Percentiles rank a stretch among this genome's conserved stretches.
phyloP scores from a whole-genome alignment of 2,113 vertebrate genomes.

The Phalacrocorax carbo region DNA sequence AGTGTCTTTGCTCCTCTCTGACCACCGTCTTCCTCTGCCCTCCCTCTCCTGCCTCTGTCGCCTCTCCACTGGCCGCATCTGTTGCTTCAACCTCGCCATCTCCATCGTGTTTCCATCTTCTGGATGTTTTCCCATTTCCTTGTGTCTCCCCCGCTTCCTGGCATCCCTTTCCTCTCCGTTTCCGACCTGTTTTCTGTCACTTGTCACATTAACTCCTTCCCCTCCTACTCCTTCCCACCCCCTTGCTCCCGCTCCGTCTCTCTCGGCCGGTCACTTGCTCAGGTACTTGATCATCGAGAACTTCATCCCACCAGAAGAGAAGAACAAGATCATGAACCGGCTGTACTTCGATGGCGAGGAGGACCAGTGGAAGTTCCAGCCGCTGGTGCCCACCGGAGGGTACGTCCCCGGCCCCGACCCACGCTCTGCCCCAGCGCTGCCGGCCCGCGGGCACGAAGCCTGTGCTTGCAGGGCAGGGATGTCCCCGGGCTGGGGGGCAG shows the following conservation, averaged over 20 bases:
- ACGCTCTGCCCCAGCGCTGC: background rate
- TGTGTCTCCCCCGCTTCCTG: background rate
- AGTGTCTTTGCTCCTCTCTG: background rate
- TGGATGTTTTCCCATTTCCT: background rate
- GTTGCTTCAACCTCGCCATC: background rate
- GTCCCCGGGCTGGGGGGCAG: background rate
- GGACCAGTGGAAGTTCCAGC: slow-evolving; percentile 93
- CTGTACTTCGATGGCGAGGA: slow-evolving; percentile 91
- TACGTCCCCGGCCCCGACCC: accelerated
- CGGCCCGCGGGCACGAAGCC: background rate
- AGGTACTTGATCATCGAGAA: slow-evolving; percentile 97
- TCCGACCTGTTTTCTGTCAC: background rate
- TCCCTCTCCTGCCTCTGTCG: background rate
- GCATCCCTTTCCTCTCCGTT: background rate
- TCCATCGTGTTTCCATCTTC: background rate
- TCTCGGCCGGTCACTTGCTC: background rate
- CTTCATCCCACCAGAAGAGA: slow-evolving; percentile 94
- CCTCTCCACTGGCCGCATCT: background rate
- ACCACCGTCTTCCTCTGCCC: background rate
- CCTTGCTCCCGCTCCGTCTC: accelerated
- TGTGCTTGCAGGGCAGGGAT: background rate
- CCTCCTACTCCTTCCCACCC: background rate
- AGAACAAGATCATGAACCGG: slow-evolving; percentile 95
- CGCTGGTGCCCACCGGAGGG: slow-evolving; percentile 84
- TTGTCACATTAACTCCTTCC: background rate